Conservation (phyloP, 2,888 invertebrate species). For the Steromphala cineraria region DNA sequence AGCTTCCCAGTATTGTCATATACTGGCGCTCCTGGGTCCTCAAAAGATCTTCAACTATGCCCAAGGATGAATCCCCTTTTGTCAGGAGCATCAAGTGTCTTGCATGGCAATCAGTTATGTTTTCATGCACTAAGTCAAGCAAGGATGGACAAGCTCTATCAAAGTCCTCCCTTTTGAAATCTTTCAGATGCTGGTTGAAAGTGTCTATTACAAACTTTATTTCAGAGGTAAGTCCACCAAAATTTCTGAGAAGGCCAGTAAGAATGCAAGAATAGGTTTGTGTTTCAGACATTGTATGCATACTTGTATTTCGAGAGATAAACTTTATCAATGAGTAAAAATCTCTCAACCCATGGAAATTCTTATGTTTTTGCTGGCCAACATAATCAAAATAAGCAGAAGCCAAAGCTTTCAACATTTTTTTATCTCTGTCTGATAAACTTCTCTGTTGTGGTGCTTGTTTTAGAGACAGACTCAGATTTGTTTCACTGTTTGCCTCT, state of each 20-base stretch:
- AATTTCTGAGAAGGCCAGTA: constrained; percentile 30
- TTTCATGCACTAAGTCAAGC: constrained; percentile 22
- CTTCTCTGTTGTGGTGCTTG: neutral
- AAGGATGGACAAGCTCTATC: neutral
- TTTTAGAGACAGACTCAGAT: neutral
- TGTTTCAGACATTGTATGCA: neutral
- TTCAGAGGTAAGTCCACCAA: constrained; percentile 18
- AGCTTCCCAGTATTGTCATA: constrained; percentile 30
- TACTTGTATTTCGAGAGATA: neutral
- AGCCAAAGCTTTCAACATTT: constrained; percentile 10
- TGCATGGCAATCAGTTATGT: constrained; percentile 24
- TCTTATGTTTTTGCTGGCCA: neutral
- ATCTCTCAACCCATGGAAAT: constrained; percentile 38
- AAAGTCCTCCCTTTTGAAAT: neutral
- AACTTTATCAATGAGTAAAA: constrained; percentile 37
- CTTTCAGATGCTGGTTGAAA: neutral
- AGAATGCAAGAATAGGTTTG: neutral
- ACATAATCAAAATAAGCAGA: constrained; percentile 24
- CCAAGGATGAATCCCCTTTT: constrained; percentile 28
- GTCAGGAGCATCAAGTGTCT: constrained; percentile 36
- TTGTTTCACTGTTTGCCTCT: neutral
- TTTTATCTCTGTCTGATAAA: neutral
- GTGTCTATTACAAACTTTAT: neutral
- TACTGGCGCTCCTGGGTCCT: neutral
- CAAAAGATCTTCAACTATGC: constrained; percentile 25